Base-by-base conservation (phyloP, 2,113 vertebrate species). In the Aphelocoma coerulescens region DNA sequence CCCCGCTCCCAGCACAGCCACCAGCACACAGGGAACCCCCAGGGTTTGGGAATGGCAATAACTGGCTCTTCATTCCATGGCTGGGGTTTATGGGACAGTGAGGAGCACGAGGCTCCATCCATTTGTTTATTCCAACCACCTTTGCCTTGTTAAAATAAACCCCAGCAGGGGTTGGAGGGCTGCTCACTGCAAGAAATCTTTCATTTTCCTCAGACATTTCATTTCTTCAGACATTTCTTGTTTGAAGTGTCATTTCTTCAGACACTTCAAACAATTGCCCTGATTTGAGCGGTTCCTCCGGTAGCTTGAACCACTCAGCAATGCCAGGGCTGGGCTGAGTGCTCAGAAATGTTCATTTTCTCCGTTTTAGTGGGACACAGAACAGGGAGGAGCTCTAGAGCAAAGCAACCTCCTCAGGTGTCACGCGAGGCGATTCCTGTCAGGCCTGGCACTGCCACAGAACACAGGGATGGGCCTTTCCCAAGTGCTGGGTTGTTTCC, bases 361-460 rank as follows among this genome's bases (percentile, higher is more conserved):
- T 48, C 57, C 14, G 1, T n/a, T 54, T 35, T 7, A 13, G 23
- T 2, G 24, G 43, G 14, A 39, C 46, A 2, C 13, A 3, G 3
- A 19, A 3, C 3, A 33, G 35, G n/a, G 32, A 19, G 18, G 11
- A 28, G 26, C 10, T 9, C 24, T 6, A 10, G n/a, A 54, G n/a
- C 4, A 46, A n/a, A 10, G 5, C 7, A 3, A 22, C n/a, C 52
- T 63, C 12, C 20, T 23, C 20, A 2, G 2, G n/a, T 10, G 8
- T 7, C 6, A 30, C 23, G 58, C 41, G 19, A 12, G 39, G 22
- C 63, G 5, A 6, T 11, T 57, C 5, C 59, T 65, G 63, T 16
- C 22, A 11, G 57, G 59, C 26, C 28, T 3, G 26, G 0, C 13
- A 4, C 2, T 14, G 57, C 20, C 46, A 1, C 54, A 6, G 59